phyloP scores from a whole-genome alignment of 2,888 invertebrate species.

The Drosophila acutilabella region DNA sequence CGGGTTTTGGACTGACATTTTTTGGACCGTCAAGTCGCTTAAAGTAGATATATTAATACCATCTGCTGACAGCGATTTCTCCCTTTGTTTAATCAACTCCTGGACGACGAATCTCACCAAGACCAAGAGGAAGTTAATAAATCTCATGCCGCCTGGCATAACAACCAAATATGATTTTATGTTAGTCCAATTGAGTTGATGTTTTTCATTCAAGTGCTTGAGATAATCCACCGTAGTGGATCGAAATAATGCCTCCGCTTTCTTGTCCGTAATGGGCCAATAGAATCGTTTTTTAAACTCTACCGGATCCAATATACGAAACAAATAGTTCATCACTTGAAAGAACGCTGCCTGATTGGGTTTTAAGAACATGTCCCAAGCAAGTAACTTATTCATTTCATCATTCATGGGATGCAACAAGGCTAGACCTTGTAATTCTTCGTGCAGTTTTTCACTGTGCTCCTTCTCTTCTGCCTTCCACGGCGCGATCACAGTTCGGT shows the following conservation, averaged over 20 bases:
- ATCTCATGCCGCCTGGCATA: constrained; percentile 84
- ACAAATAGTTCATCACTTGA: constrained; percentile 83
- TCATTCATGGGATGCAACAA: constrained; percentile 77
- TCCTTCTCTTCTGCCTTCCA: constrained; percentile 84
- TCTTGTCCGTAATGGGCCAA: constrained; percentile 84
- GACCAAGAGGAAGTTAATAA: constrained; percentile 82
- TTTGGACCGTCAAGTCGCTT: constrained; percentile 48
- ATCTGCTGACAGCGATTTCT: constrained; percentile 65
- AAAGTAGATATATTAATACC: constrained; percentile 24
- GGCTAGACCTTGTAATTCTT: constrained; percentile 73
- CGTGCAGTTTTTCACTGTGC: constrained; percentile 76
- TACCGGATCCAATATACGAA: constrained; percentile 81
- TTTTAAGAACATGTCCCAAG: constrained; percentile 84
- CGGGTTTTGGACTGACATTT: constrained; percentile 66
- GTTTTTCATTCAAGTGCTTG: constrained; percentile 82
- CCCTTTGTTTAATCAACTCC: constrained; percentile 79
- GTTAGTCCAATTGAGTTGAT: constrained; percentile 81
- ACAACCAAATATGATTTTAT: constrained; percentile 84
- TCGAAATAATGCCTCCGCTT: constrained; percentile 82
- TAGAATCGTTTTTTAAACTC: constrained; percentile 85
- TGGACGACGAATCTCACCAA: constrained; percentile 80
- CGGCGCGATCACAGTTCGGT: constrained; percentile 80
- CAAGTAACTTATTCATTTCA: constrained; percentile 75
- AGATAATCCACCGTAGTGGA: constrained; percentile 83
- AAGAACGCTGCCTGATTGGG: constrained; percentile 84